phyloP scores from a whole-genome alignment of 2,797 vertebrate species.

The Serranus cabrilla region DNA sequence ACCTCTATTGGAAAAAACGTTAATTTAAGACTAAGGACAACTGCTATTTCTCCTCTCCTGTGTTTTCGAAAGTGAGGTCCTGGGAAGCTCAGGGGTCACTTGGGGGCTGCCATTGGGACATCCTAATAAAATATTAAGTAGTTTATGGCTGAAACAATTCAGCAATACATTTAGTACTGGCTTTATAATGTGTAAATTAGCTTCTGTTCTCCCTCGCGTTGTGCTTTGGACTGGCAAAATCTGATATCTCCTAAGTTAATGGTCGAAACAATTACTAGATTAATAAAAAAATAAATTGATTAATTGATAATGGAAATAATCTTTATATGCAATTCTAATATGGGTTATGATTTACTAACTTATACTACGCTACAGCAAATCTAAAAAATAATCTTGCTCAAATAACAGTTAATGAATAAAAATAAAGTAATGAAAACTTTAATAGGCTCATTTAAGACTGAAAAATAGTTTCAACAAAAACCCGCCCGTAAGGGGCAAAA shows the following conservation, averaged over 20 bases:
- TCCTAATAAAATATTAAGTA: neutral
- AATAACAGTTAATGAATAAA: neutral
- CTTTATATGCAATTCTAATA: no score
- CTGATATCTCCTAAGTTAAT: no score
- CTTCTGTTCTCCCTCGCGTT: no score
- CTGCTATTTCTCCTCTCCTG: neutral
- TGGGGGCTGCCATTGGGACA: neutral
- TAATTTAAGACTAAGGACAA: neutral
- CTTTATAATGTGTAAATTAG: no score
- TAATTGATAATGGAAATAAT: neutral
- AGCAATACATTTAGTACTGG: neutral
- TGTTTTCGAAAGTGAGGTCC: slow-evolving; percentile 10
- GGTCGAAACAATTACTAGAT: neutral
- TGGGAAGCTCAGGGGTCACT: neutral
- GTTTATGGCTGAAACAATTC: neutral
- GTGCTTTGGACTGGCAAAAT: no score
- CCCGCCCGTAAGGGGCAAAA: neutral
- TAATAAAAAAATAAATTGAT: neutral
- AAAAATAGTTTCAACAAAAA: neutral
- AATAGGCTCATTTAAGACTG: neutral
- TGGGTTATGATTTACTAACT: no score
- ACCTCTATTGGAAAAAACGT: neutral
- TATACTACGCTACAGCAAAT: neutral
- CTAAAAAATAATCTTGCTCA: neutral
- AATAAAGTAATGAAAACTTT: neutral